These are phyloP conservation scores for Ladona fulva DNA, from an alignment of 1,140 invertebrate species.

Conservation along the genomic window DNA sequence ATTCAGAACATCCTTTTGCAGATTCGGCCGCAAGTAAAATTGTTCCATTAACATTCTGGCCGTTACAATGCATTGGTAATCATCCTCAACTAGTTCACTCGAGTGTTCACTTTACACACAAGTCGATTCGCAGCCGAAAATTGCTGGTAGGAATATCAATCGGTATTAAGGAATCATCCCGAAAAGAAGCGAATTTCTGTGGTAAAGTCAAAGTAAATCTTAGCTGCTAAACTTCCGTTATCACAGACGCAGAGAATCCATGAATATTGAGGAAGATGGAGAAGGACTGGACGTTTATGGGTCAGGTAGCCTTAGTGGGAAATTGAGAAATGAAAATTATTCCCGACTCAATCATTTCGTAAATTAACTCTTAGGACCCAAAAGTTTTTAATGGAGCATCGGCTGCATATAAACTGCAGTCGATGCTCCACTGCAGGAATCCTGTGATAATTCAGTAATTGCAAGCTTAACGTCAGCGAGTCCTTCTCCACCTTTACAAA, in stretches of 20 bases:
- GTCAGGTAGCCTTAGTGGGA: neutral
- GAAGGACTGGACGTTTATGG: neutral
- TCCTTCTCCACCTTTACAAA: too few species aligned
- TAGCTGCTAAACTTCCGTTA: neutral
- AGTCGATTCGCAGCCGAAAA: neutral
- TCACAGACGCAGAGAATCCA: neutral
- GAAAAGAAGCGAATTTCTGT: neutral
- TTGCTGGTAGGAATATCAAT: neutral
- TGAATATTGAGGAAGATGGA: neutral
- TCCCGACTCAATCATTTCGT: neutral
- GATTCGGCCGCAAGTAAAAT: neutral
- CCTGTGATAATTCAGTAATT: neutral
- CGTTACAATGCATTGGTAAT: neutral
- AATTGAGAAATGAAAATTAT: neutral
- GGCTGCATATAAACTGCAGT: neutral
- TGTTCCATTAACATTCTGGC: neutral
- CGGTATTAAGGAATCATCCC: neutral
- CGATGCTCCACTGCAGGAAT: neutral
- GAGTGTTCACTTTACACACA: neutral
- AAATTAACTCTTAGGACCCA: neutral
- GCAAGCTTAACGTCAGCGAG: too few species aligned
- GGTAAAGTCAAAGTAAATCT: neutral
- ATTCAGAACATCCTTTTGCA: neutral
- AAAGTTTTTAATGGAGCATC: neutral
- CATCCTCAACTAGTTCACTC: neutral